phyloP scores from a whole-genome alignment of 2,888 invertebrate genomes.

The Diachrysia chrysitis region DNA sequence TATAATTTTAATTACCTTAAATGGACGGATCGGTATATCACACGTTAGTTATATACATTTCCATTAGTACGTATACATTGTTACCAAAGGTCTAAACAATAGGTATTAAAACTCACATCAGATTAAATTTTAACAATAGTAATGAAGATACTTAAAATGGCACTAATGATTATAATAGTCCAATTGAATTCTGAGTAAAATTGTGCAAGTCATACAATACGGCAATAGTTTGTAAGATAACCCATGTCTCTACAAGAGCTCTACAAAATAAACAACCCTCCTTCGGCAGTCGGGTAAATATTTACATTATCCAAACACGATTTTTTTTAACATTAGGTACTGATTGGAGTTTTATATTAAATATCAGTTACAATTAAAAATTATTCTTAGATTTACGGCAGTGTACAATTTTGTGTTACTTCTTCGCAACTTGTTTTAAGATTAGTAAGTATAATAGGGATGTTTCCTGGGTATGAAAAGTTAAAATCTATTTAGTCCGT shows the following conservation, averaged over 20 bases:
- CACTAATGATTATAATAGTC: slow-evolving; percentile 55
- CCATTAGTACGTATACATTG: slow-evolving; percentile 61
- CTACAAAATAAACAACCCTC: neutral
- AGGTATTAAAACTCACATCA: slow-evolving; percentile 41
- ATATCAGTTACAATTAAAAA: neutral
- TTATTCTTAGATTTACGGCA: slow-evolving; percentile 49
- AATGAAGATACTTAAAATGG: slow-evolving; percentile 59
- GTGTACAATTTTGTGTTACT: slow-evolving; percentile 41
- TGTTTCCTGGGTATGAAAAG: too few relatives aligned
- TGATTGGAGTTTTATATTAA: slow-evolving; percentile 3
- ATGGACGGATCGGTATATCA: slow-evolving; percentile 86
- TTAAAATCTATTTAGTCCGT: too few relatives aligned
- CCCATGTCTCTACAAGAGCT: too few relatives aligned
- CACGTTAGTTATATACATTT: slow-evolving; percentile 85
- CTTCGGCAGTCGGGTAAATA: neutral
- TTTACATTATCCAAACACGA: neutral
- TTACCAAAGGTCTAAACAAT: slow-evolving; percentile 40
- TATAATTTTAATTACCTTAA: slow-evolving; percentile 68
- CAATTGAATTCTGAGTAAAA: slow-evolving; percentile 21
- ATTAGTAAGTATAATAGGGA: too few relatives aligned
- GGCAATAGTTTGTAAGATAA: too few relatives aligned
- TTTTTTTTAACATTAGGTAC: neutral
- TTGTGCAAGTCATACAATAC: neutral
- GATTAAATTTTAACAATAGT: slow-evolving; percentile 31
- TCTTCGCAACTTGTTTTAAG: slow-evolving; percentile 3